Base-by-base conservation (phyloP, 2,888 invertebrate species). In the Pheosia tremula region DNA sequence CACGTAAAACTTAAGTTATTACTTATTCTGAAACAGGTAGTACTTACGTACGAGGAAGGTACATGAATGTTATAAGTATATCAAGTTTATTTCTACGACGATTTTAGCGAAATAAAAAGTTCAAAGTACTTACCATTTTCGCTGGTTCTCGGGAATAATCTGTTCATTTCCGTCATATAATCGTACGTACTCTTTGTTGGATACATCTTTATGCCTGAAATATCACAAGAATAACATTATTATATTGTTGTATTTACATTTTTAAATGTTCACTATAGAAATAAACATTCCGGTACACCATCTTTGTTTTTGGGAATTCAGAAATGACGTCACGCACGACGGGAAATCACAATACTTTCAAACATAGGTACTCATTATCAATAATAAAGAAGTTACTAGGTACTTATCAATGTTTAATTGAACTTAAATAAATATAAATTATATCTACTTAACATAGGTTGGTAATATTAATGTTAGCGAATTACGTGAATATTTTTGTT, bases 101-200 rank as follows among this genome's bases (percentile, higher is more conserved):
- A 11, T n/a, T 47, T 9, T n/a, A 3, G 4, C 11, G 4, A 47
- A 50, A 24, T 50, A 50, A 50, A 50, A 24, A 13, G 6, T 5
- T 10, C 50, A 13, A 39, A n/a, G 9, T 36, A 74, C 86, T 83
- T 66, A 91, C 91, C 87, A 79, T 78, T 83, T 74, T 84, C 85
- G 5, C 59, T 57, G 5, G 64, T 69, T 66, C 73, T 83, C 6
- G 86, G 79, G 60, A 89, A 86, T 37, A 88, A 66, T 36, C 87
- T 76, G 59, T 85, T 82, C 49, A 88, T 81, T 77, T 90, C 90
- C 45, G 64, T 75, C 77, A 83, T 80, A 62, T 84, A 87, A 62
- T 88, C 79, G 47, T 57, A 60, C 75, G 79, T 78, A 66, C 74
- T 81, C 73, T 84, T 89, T 3, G 83, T 76, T 24, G 88, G 87